These are phyloP conservation scores for Cotesia chilonis DNA, from an alignment of 1,140 invertebrate species.

Conservation along the genomic window DNA sequence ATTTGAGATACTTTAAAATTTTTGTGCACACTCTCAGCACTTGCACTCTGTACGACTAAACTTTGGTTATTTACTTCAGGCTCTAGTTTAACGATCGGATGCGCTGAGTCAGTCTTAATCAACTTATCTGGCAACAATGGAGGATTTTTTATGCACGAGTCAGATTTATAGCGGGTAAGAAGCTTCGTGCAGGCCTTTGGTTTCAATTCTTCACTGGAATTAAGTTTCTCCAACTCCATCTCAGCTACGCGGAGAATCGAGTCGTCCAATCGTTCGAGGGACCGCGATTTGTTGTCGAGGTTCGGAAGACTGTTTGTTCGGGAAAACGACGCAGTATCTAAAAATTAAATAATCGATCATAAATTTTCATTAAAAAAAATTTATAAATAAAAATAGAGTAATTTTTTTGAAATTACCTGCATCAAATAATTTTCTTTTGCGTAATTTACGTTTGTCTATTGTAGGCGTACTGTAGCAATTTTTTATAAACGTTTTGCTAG, in stretches of 20 bases:
- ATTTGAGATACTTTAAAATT: neutral
- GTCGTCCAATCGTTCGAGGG: slow-evolving; percentile 44
- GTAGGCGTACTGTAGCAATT: slow-evolving; percentile 34
- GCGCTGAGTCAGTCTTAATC: neutral
- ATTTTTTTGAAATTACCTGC: slow-evolving; percentile 38
- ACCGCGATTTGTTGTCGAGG: slow-evolving; percentile 38
- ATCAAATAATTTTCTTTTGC: slow-evolving; percentile 47
- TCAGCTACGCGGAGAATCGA: slow-evolving; percentile 46
- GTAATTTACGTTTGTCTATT: slow-evolving; percentile 39
- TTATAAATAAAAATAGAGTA: neutral
- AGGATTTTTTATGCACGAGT: slow-evolving; percentile 40
- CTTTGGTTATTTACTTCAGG: too few relatives aligned
- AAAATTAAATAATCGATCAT: slow-evolving; percentile 12
- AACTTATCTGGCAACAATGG: neutral
- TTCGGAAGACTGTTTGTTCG: slow-evolving; percentile 42
- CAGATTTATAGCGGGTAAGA: slow-evolving; percentile 45
- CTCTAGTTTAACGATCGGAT: neutral
- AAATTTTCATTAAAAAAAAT: neutral
- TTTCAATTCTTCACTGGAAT: slow-evolving; percentile 43
- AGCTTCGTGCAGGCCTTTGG: slow-evolving; percentile 48
- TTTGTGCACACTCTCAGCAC: too few relatives aligned
- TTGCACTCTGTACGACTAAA: too few relatives aligned
- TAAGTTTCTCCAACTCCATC: slow-evolving; percentile 47
- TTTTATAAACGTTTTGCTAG: slow-evolving; percentile 24
- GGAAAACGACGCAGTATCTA: slow-evolving; percentile 27